Evolutionary conservation across 2,888 invertebrate species (phyloP).

Genomic region (Lottia scabra): DNA sequence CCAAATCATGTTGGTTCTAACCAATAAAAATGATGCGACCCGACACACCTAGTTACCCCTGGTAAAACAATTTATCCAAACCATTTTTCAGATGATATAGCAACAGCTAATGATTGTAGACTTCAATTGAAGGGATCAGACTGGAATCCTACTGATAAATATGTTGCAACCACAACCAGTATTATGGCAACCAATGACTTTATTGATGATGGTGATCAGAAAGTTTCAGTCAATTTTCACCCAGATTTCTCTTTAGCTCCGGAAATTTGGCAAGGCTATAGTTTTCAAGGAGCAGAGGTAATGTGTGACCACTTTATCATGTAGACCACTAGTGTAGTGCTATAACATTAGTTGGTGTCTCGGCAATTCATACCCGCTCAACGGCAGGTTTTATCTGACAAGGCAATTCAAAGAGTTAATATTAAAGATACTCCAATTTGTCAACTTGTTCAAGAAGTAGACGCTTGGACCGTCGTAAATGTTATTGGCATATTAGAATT

Average conservation of each 20-base stretch:
- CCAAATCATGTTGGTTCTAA: too few species aligned
- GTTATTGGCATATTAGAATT: too few species aligned
- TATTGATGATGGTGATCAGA: conserved; percentile 21
- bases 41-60: too few species aligned
- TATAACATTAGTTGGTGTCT: too few species aligned
- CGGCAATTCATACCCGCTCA: too few species aligned
- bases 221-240: conserved; percentile 13
- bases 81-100: conserved; percentile 18
- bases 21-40: too few species aligned
- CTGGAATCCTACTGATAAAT: conserved; percentile 19
- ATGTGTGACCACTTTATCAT: too few species aligned
- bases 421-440: background rate
- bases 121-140: conserved; percentile 13
- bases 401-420: too few species aligned
- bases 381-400: too few species aligned
- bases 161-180: conserved; percentile 12
- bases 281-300: conserved; percentile 8
- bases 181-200: conserved; percentile 23
- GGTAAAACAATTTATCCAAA: too few species aligned
- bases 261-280: conserved; percentile 5
- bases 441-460: conserved; percentile 2
- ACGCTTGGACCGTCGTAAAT: too few species aligned
- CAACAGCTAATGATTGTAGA: conserved; percentile 13
- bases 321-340: too few species aligned
- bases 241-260: conserved; percentile 13